These are phyloP conservation scores for Nannobrachium achirus DNA, from an alignment of 2,113 vertebrate genomes.

Conservation along the genomic window DNA sequence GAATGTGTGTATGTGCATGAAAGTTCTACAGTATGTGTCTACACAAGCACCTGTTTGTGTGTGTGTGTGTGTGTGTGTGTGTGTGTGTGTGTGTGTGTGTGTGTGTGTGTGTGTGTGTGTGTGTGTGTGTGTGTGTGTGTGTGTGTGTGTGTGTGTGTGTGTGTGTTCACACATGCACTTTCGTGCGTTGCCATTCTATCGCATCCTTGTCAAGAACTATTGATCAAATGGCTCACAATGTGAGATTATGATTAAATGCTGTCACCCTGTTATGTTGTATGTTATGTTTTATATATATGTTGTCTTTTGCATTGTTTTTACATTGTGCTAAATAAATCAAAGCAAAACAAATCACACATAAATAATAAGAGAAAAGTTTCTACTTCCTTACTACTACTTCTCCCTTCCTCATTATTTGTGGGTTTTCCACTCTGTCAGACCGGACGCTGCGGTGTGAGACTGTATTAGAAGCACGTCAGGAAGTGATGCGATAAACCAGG, in stretches of 20 bases:
- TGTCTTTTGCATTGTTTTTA: too few relatives aligned
- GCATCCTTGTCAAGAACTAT: neutral
- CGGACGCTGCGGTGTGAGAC: slow-evolving; percentile 46
- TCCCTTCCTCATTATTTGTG: slow-evolving; percentile 11
- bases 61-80: neutral
- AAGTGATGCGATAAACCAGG: slow-evolving; percentile 75
- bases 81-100: neutral
- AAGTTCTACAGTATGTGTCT: too few relatives aligned
- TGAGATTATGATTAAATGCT: too few relatives aligned
- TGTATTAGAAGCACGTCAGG: slow-evolving; percentile 62
- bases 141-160: neutral
- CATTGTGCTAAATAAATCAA: too few relatives aligned
- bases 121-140: neutral
- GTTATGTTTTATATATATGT: too few relatives aligned
- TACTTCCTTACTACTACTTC: slow-evolving; percentile 14
- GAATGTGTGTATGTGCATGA: slow-evolving; percentile 5
- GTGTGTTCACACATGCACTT: neutral
- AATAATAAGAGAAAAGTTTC: too few relatives aligned
- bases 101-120: slow-evolving; percentile 19
- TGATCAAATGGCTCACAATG: neutral
- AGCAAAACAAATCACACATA: too few relatives aligned
- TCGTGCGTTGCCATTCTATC: too few relatives aligned
- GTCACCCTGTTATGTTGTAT: too few relatives aligned
- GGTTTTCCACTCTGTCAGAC: slow-evolving; percentile 38
- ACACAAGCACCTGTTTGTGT: too few relatives aligned